Evolutionary conservation across 2,113 vertebrate species (phyloP).

Genomic region (Lycaon pictus): DNA sequence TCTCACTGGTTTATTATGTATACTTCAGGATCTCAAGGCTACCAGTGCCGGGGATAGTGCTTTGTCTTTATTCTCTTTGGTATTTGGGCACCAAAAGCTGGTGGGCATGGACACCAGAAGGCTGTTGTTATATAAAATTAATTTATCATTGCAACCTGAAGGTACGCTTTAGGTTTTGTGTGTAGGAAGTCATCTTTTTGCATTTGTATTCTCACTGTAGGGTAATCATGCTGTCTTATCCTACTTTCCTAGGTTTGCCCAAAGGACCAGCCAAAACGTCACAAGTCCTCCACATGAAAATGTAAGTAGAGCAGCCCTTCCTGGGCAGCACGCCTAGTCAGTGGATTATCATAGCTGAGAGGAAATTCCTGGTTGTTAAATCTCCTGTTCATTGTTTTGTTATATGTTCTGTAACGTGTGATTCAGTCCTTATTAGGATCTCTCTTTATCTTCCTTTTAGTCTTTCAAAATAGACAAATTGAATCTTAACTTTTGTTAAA

Average conservation of each 20-base stretch:
- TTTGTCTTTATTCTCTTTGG: not conserved
- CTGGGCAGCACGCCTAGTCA: not conserved
- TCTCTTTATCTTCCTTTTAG: not conserved
- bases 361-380: not conserved
- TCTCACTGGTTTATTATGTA: not conserved
- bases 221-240: constrained; percentile 79
- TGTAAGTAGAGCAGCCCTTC: constrained; percentile 84
- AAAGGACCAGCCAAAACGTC: constrained; percentile 72
- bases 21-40: too few relatives aligned
- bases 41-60: not conserved
- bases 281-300: constrained; percentile 79
- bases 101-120: not conserved
- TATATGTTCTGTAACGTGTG: not conserved
- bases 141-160: not conserved
- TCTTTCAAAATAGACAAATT: not conserved
- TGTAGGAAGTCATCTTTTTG: constrained; percentile 63
- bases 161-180: not conserved
- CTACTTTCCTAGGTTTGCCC: constrained; percentile 84
- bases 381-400: not conserved
- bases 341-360: not conserved
- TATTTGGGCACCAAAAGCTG: not conserved
- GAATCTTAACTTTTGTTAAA: not conserved
- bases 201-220: constrained; percentile 73
- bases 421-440: not conserved
- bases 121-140: not conserved